Conservation (phyloP, 2,888 invertebrate species). For the Troides helena region DNA sequence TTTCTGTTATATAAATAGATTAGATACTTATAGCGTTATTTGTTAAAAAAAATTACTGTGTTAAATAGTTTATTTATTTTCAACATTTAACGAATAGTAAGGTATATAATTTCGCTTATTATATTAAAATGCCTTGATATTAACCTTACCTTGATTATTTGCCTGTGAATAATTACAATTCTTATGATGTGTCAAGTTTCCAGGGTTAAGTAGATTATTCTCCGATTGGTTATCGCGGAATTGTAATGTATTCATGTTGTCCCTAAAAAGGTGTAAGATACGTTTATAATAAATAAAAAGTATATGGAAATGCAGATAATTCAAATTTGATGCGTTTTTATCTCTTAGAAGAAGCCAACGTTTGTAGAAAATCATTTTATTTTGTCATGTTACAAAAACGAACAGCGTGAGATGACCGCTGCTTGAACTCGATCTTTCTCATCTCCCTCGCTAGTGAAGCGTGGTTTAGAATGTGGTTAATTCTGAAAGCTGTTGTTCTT, state of each 20-base stretch:
- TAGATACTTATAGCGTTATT: not conserved
- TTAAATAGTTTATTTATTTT: no score
- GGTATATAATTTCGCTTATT: not conserved
- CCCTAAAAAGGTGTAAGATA: constrained; percentile 44
- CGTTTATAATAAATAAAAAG: not conserved
- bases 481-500: no score
- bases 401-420: no score
- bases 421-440: no score
- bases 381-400: not conserved
- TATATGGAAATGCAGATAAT: not conserved
- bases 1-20: no score
- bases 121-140: not conserved
- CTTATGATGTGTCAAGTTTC: not conserved
- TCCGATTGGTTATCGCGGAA: constrained; percentile 39
- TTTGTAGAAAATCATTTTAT: not conserved
- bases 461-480: no score
- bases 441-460: no score
- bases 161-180: constrained; percentile 4
- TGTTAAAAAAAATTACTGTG: not conserved
- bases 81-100: no score
- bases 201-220: constrained; percentile 2
- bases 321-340: not conserved
- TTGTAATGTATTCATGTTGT: constrained; percentile 56
- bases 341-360: not conserved
- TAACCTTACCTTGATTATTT: constrained; percentile 10